Evolutionary conservation across 2,113 vertebrate species (phyloP).

Genomic region (Apodemus speciosus): DNA sequence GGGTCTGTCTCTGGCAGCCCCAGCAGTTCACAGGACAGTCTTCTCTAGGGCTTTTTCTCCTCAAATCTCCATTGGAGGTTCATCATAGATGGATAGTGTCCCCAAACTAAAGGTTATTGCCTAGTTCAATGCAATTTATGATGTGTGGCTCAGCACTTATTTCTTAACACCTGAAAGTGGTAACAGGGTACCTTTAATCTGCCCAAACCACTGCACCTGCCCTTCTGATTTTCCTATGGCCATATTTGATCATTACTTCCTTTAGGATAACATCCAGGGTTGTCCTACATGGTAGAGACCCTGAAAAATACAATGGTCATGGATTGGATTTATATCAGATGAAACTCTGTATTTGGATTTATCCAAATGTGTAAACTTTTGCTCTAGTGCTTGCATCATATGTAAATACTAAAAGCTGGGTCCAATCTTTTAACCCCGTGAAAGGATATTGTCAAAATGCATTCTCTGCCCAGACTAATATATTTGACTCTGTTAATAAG

Average conservation of each 20-base stretch:
- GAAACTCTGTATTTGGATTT: neutral
- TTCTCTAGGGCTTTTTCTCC: neutral
- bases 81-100: neutral
- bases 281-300: neutral
- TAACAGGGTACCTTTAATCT: neutral
- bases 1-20: neutral
- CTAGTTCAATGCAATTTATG: neutral
- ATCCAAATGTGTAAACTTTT: neutral
- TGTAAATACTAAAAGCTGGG: too few relatives aligned
- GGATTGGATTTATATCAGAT: neutral
- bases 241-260: rapidly evolving
- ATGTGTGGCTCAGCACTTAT: neutral
- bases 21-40: neutral
- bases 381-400: neutral
- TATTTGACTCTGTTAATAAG: neutral
- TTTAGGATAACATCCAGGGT: neutral
- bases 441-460: neutral
- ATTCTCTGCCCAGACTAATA: neutral
- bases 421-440: neutral
- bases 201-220: neutral
- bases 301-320: neutral
- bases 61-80: neutral
- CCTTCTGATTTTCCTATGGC: neutral
- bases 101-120: neutral
- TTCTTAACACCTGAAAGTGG: neutral